phyloP scores from a whole-genome alignment of 53 echinoderm and acorn worm genomes.

The Zoroaster sp. region DNA sequence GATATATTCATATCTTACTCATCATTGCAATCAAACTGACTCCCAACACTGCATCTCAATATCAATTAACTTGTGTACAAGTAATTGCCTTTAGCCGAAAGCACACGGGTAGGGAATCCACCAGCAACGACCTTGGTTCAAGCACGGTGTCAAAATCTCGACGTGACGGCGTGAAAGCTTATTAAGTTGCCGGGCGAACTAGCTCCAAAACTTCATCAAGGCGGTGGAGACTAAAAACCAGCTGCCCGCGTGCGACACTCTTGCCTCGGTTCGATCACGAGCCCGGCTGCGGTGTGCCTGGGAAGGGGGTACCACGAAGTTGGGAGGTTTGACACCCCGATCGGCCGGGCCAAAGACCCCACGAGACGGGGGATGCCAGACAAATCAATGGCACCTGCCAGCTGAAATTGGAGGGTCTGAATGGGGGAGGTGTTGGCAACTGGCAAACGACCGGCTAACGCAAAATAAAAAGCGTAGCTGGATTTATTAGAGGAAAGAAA shows the following conservation, averaged over 20 bases:
- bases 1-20: slow-evolving; percentile 58
- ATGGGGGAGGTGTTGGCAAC: slow-evolving; percentile 45
- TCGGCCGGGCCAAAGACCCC: slow-evolving; percentile 27
- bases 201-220: slow-evolving; percentile 58
- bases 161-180: slow-evolving; percentile 61
- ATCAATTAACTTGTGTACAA: slow-evolving; percentile 57
- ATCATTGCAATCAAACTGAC: slow-evolving; percentile 28
- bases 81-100: slow-evolving; percentile 35
- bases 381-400: slow-evolving; percentile 58
- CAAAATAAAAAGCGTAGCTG: slow-evolving; percentile 40
- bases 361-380: slow-evolving; percentile 15
- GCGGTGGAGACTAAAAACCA: slow-evolving; percentile 44
- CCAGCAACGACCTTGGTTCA: slow-evolving; percentile 45
- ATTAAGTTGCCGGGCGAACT: slow-evolving; percentile 49
- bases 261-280: slow-evolving; percentile 33
- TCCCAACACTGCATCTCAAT: slow-evolving; percentile 39
- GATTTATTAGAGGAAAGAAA: slow-evolving; percentile 39
- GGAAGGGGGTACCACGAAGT: slow-evolving; percentile 38
- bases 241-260: slow-evolving; percentile 53
- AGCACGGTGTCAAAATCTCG: slow-evolving; percentile 53
- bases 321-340: slow-evolving; percentile 56
- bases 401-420: slow-evolving; percentile 43
- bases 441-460: slow-evolving; percentile 60
- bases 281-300: slow-evolving; percentile 1
- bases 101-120: background rate